phyloP scores from a whole-genome alignment of 2,113 vertebrate species.

The Chlamydotis undulata region DNA sequence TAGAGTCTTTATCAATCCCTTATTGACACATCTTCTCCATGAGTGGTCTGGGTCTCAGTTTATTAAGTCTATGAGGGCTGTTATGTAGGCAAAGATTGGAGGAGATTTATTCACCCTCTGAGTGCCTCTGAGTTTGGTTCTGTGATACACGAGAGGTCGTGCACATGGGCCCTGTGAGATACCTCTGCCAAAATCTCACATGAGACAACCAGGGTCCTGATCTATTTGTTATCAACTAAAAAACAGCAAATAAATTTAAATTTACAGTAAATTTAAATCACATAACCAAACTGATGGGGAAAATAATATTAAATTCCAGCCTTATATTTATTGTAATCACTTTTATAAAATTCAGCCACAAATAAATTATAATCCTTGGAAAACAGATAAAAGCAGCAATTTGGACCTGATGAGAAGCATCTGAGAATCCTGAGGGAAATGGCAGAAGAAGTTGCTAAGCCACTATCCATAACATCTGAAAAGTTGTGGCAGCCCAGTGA shows the following conservation, averaged over 20 bases:
- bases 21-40: background rate
- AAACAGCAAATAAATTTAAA: background rate
- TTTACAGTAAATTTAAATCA: background rate
- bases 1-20: background rate
- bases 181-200: background rate
- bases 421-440: no score
- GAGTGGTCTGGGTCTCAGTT: background rate
- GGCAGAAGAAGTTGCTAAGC: no score
- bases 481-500: no score
- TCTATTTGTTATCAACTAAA: background rate
- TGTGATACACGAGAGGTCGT: background rate
- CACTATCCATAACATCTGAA: no score
- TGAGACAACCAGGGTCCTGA: background rate
- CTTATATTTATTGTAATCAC: background rate
- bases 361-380: background rate
- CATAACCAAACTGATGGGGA: background rate
- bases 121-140: background rate
- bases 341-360: background rate
- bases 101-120: background rate
- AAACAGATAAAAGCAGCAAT: background rate
- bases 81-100: background rate
- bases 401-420: no score
- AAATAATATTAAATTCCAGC: background rate
- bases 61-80: background rate
- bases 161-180: accelerated